Evolutionary conservation across 2,888 invertebrate genomes (phyloP), one percentile per base, ranked within the genome.

Genomic region (Idaea straminata): DNA sequence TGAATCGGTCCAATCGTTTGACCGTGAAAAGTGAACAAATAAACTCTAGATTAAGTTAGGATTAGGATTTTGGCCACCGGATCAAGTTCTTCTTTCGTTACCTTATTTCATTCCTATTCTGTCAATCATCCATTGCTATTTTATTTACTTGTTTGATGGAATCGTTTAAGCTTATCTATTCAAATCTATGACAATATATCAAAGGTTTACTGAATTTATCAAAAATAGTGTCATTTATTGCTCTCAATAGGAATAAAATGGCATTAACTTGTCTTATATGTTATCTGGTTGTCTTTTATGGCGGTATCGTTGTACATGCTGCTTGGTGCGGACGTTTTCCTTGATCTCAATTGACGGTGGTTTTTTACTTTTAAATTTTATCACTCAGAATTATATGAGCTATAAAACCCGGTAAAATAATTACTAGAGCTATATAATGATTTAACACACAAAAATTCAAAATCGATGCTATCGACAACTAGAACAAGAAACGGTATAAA

Each of bases 221-320:
- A 72, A 66, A 62, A 47, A 47, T 47, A 47, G 47, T 47, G 75
- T 69, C 73, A 73, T 77, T 73, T 74, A 74, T 59, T 67, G 67
- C 68, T 74, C 61, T 69, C 61, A 67, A 73, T 73, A 66, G 71
- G 63, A 63, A 65, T 75, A 68, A 70, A 69, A 59, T 71, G 71
- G 78, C 64, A 78, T 79, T 74, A 79, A 78, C 65, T 72, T 77
- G 77, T 78, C 80, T 47, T 47, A 47, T 47, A 13, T 13, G 47
- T 47, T 47, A 47, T 47, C 47, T 47, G 47, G 47, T 47, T 47
- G 47, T 47, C 47, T 47, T 47, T 47, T 47, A 47, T 47, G 47
- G 47, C 47, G 5, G 47, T 47, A 7, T 47, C 1, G 6, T 47
- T 47, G 10, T 13, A 13, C 10, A 47, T 47, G 6, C 47, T 47